Evolutionary conservation across 2,888 invertebrate genomes (phyloP).

Genomic region (Gymnoscelis rufifasciata): DNA sequence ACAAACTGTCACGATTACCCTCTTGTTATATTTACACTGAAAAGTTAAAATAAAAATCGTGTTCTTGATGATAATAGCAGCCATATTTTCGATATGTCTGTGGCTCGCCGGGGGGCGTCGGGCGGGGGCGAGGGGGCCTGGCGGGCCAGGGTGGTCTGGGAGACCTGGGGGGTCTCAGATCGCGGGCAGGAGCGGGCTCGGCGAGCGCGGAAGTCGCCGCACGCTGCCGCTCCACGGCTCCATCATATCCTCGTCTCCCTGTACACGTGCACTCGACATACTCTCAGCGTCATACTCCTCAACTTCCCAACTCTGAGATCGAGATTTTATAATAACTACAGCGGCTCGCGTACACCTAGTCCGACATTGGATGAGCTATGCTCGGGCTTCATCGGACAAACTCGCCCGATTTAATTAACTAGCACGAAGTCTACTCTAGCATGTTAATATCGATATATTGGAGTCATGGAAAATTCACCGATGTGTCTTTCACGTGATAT

Average conservation of each 20-base stretch:
- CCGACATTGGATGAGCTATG: too few species aligned
- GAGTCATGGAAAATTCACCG: too few species aligned
- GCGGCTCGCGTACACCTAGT: too few species aligned
- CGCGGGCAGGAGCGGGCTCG: slow-evolving; percentile 69
- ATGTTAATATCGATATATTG: too few species aligned
- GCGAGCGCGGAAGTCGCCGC: slow-evolving; percentile 62
- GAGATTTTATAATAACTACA: slow-evolving; percentile 60
- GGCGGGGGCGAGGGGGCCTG: slow-evolving; percentile 25
- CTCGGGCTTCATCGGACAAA: too few species aligned
- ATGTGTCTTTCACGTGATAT: too few species aligned
- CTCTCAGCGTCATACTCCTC: slow-evolving; percentile 77
- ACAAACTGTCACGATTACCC: slow-evolving; percentile 6
- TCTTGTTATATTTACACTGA: slow-evolving; percentile 19
- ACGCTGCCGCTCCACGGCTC: slow-evolving; percentile 74
- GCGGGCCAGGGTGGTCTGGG: slow-evolving; percentile 11
- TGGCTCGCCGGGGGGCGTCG: slow-evolving; percentile 23
- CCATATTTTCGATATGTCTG: slow-evolving; percentile 46
- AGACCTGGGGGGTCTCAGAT: slow-evolving; percentile 45
- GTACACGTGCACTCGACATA: slow-evolving; percentile 78
- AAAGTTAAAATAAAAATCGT: slow-evolving; percentile 31
- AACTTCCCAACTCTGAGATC: slow-evolving; percentile 78
- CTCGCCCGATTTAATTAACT: too few species aligned
- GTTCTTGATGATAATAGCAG: slow-evolving; percentile 36
- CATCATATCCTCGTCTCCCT: slow-evolving; percentile 82
- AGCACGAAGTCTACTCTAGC: too few species aligned